These are phyloP conservation scores for Discoglossus pictus DNA, from an alignment of 2,797 vertebrate species.

Conservation along the genomic window DNA sequence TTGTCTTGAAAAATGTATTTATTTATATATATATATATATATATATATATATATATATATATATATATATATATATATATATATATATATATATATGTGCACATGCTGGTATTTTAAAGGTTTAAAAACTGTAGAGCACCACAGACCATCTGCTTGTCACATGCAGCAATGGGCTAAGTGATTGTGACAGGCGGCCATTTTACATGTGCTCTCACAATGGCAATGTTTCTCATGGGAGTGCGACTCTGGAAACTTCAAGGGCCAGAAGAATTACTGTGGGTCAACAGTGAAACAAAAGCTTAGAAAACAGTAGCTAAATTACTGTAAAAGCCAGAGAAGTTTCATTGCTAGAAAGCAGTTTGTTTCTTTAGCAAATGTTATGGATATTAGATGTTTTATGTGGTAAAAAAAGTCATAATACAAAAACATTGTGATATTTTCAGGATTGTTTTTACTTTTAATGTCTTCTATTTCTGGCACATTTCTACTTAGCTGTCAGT, in stretches of 20 bases:
- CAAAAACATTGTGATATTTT: too few species aligned
- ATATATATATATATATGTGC: too few species aligned
- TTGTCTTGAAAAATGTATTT: too few species aligned
- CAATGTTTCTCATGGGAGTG: slow-evolving; percentile 22
- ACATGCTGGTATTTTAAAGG: background rate
- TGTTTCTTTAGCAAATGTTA: background rate
- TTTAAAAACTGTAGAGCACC: background rate
- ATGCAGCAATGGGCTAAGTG: slow-evolving; percentile 16
- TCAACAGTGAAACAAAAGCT: slow-evolving; percentile 13
- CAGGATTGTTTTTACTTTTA: too few species aligned
- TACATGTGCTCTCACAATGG: slow-evolving; percentile 19
- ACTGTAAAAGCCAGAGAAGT: slow-evolving; percentile 1
- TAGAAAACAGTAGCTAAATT: slow-evolving; percentile 29
- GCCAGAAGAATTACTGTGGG: slow-evolving; percentile 5
- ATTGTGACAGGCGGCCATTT: slow-evolving; percentile 22
- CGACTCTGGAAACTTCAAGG: slow-evolving; percentile 26
- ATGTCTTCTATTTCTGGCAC: too few species aligned
- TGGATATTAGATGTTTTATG: too few species aligned
- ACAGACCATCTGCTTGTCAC: slow-evolving; percentile 22
- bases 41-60: too few species aligned
- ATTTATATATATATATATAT: too few species aligned
- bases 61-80: too few species aligned
- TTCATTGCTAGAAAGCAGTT: background rate
- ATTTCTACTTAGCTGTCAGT: too few species aligned
- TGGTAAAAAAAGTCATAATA: too few species aligned